A percentile compares a stretch with the other conserved stretches of the same genome.
phyloP scores from a whole-genome alignment of 2,888 invertebrate genomes.

The Dioctria linearis region DNA sequence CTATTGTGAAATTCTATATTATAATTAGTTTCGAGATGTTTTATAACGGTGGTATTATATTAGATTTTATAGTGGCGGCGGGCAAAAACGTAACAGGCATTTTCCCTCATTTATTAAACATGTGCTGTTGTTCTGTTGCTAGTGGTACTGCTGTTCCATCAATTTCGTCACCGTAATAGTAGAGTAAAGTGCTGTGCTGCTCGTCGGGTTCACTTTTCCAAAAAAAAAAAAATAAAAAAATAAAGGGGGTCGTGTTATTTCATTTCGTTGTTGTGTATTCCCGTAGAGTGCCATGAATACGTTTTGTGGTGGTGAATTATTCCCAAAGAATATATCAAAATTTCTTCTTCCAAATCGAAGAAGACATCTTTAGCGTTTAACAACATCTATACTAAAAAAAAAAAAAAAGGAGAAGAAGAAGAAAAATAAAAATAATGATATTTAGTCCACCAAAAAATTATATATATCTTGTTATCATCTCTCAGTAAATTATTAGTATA shows the following conservation, averaged over 20 bases:
- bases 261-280: not conserved
- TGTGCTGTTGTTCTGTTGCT: slow-evolving; percentile 5
- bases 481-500: not conserved
- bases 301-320: not conserved
- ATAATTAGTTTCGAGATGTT: not conserved
- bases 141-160: not conserved
- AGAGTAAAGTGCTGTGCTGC: too few relatives aligned
- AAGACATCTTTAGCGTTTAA: not conserved
- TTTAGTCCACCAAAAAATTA: not conserved
- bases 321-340: not conserved
- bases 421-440: not conserved
- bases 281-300: slow-evolving; percentile 2
- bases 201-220: too few relatives aligned
- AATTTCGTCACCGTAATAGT: not conserved
- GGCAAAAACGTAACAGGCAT: slow-evolving; percentile 3
- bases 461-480: not conserved
- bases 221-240: too few relatives aligned
- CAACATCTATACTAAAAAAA: not conserved
- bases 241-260: not conserved
- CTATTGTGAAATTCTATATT: not conserved
- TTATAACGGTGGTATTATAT: not conserved
- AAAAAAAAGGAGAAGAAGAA: not conserved
- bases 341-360: not conserved
- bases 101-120: slow-evolving; percentile 14
- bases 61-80: not conserved